These are phyloP conservation scores for Cichladusa arquata DNA, from an alignment of 2,113 vertebrate species.

Conservation along the genomic window DNA sequence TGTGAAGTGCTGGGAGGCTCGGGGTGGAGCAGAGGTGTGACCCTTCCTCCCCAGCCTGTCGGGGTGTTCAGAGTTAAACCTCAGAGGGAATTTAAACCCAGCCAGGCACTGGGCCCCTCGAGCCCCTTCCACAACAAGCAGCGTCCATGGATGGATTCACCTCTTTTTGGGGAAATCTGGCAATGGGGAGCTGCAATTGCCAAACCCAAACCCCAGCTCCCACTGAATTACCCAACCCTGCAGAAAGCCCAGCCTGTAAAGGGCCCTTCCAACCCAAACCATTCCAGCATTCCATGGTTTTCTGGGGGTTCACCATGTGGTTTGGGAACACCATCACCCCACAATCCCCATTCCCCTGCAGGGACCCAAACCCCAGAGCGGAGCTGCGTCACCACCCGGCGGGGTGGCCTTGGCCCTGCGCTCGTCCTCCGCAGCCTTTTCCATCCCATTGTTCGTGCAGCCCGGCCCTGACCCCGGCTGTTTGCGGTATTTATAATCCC, in stretches of 20 bases:
- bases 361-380: accelerated
- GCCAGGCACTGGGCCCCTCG: accelerated
- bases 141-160: accelerated
- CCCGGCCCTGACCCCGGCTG: conserved; percentile 76
- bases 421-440: conserved; percentile 8
- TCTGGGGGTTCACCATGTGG: accelerated
- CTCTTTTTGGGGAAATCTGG: not conserved
- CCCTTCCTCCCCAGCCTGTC: not conserved
- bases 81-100: not conserved
- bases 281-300: not conserved
- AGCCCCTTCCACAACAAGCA: accelerated
- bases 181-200: not conserved
- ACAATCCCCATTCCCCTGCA: not conserved
- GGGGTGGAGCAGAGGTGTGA: not conserved
- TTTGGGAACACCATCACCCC: not conserved
- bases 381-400: accelerated
- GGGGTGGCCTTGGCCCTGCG: not conserved
- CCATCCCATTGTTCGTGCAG: conserved; percentile 68
- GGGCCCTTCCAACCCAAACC: not conserved
- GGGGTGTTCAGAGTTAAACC: not conserved
- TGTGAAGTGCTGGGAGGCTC: not conserved
- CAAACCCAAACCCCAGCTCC: not conserved
- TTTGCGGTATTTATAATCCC: conserved; percentile 80
- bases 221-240: not conserved
- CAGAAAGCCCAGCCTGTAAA: not conserved